These are phyloP conservation scores for Coracias cyanogaster DNA, from an alignment of 2,797 vertebrate species.

Conservation along the genomic window DNA sequence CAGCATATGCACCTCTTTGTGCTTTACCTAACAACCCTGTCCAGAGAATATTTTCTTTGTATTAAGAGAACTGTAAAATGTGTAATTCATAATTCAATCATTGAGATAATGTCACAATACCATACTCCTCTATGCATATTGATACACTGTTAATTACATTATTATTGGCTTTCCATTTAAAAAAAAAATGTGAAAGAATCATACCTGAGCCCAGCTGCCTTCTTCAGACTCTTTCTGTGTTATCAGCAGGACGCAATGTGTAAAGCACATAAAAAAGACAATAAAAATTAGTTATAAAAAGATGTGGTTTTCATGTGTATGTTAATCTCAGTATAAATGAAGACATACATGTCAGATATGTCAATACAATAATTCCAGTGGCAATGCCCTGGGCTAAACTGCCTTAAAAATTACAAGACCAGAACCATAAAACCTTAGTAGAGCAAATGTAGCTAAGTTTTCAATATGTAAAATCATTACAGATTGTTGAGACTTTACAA, in stretches of 20 bases:
- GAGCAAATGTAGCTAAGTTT: not conserved
- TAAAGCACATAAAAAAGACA: constrained; percentile 67
- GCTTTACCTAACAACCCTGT: not conserved
- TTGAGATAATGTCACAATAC: not conserved
- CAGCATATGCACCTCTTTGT: not conserved
- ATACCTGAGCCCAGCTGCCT: constrained; percentile 98
- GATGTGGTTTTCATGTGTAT: not conserved
- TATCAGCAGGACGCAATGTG: constrained; percentile 65
- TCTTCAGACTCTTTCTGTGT: constrained; percentile 94
- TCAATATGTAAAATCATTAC: not conserved
- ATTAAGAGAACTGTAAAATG: not conserved
- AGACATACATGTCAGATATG: not conserved
- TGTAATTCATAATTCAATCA: not conserved
- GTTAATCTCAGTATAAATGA: not conserved
- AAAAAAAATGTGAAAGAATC: constrained; percentile 13
- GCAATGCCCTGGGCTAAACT: not conserved
- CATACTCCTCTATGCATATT: not conserved
- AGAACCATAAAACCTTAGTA: not conserved
- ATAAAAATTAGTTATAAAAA: constrained; percentile 45
- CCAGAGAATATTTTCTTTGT: not conserved
- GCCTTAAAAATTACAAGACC: not conserved
- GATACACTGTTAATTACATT: not conserved
- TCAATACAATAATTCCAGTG: not conserved
- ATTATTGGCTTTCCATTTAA: not conserved
- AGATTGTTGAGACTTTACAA: not conserved